These are phyloP conservation scores for Percopsis transmontana DNA, from an alignment of 2,113 vertebrate species.

Conservation along the genomic window DNA sequence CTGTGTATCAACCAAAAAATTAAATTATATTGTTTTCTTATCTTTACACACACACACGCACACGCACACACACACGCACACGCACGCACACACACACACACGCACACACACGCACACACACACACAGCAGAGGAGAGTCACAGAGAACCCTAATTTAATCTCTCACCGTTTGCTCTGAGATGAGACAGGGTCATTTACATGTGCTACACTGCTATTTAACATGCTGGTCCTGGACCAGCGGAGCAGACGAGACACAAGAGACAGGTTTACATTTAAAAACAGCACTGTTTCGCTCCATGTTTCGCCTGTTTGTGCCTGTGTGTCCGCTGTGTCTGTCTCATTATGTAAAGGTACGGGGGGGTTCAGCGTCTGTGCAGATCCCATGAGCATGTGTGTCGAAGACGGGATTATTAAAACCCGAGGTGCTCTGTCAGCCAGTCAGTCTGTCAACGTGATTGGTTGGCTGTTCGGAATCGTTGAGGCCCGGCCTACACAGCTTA, in stretches of 20 bases:
- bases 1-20: too few species aligned
- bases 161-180: slow-evolving; percentile 69
- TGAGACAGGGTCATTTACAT: slow-evolving; percentile 74
- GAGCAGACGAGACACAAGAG: slow-evolving; percentile 26
- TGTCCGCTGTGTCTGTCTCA: slow-evolving; percentile 32
- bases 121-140: slow-evolving; percentile 27
- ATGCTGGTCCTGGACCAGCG: slow-evolving; percentile 40
- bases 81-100: background rate
- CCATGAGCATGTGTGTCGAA: slow-evolving; percentile 22
- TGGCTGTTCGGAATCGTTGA: slow-evolving; percentile 67
- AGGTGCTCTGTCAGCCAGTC: slow-evolving; percentile 58
- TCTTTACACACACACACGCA: background rate
- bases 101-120: background rate
- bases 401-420: slow-evolving; percentile 59
- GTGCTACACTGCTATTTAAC: slow-evolving; percentile 49
- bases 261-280: slow-evolving; percentile 9
- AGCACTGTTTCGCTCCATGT: slow-evolving; percentile 31
- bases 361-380: slow-evolving; percentile 40
- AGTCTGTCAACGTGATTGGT: slow-evolving; percentile 73
- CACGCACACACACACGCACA: background rate
- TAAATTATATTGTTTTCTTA: too few species aligned
- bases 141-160: slow-evolving; percentile 70
- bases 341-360: slow-evolving; percentile 54
- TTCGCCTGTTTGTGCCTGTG: background rate
- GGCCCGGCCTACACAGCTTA: slow-evolving; percentile 48